Evolutionary conservation across 2,113 vertebrate species (phyloP).

Genomic region (Lophius piscatorius): DNA sequence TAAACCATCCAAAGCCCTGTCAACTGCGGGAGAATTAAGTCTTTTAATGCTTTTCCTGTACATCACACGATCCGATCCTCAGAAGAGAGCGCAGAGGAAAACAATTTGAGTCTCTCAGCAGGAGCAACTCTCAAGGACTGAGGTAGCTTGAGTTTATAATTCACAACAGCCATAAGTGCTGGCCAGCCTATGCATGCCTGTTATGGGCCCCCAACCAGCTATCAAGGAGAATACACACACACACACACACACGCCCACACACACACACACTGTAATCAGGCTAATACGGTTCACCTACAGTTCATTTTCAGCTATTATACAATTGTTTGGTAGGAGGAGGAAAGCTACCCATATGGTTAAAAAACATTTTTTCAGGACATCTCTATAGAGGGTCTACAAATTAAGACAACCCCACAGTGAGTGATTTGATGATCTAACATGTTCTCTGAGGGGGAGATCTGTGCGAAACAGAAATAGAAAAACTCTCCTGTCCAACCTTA

Average conservation of each 20-base stretch:
- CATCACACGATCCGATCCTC: conserved; percentile 57
- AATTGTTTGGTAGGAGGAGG: conserved; percentile 48
- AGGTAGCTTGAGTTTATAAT: conserved; percentile 72
- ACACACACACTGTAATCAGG: conserved; percentile 35
- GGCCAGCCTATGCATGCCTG: conserved; percentile 58
- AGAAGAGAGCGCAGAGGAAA: conserved; percentile 47
- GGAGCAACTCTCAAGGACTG: conserved; percentile 57
- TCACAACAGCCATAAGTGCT: conserved; percentile 63
- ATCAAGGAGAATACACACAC: conserved; percentile 68
- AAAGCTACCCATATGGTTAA: too few species aligned
- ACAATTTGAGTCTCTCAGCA: conserved; percentile 57
- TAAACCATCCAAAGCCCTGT: conserved; percentile 61
- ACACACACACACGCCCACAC: conserved; percentile 18
- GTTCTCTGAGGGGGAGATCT: too few species aligned
- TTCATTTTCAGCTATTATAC: conserved; percentile 58
- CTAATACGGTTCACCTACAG: conserved; percentile 61
- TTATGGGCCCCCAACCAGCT: conserved; percentile 67
- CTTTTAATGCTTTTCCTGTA: conserved; percentile 65
- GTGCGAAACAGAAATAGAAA: too few species aligned
- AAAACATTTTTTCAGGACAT: too few species aligned
- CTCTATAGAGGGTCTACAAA: too few species aligned
- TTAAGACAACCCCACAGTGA: too few species aligned
- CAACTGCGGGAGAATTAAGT: conserved; percentile 49
- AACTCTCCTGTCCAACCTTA: too few species aligned
- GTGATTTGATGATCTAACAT: too few species aligned